Evolutionary conservation across 2,113 vertebrate species (phyloP).

Genomic region (Bos indicus): DNA sequence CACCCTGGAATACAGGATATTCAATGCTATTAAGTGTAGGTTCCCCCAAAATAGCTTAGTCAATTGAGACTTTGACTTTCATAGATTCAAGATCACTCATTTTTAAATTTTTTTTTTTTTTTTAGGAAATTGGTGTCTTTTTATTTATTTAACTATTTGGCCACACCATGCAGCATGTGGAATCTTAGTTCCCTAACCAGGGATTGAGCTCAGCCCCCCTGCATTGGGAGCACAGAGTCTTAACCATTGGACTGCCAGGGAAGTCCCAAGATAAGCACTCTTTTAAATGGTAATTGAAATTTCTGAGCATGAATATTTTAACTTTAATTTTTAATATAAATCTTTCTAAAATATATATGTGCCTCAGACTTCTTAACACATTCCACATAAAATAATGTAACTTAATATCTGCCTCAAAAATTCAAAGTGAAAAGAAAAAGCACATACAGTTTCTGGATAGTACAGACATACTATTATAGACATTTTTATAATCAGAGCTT

Average conservation of each 20-base stretch:
- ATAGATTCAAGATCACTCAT: neutral
- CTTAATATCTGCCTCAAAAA: neutral
- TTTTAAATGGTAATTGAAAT: neutral
- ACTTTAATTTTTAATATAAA: neutral
- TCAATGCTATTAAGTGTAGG: neutral
- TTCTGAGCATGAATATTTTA: neutral
- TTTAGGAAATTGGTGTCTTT: neutral
- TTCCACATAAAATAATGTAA: neutral
- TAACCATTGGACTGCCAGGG: neutral
- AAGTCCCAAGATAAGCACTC: neutral
- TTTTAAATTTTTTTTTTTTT: too few relatives aligned
- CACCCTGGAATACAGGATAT: neutral
- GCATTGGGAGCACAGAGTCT: neutral
- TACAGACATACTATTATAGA: neutral
- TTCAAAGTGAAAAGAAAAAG: neutral
- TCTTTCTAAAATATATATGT: neutral
- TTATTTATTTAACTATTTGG: neutral
- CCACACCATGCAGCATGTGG: neutral
- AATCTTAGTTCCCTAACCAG: neutral
- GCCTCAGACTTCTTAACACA: neutral
- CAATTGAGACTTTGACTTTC: neutral
- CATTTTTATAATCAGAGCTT: neutral
- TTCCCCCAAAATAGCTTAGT: too few relatives aligned
- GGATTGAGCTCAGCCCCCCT: neutral
- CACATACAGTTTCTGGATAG: neutral